phyloP scores from a whole-genome alignment of 2,113 vertebrate species.

The Steatornis caripensis region DNA sequence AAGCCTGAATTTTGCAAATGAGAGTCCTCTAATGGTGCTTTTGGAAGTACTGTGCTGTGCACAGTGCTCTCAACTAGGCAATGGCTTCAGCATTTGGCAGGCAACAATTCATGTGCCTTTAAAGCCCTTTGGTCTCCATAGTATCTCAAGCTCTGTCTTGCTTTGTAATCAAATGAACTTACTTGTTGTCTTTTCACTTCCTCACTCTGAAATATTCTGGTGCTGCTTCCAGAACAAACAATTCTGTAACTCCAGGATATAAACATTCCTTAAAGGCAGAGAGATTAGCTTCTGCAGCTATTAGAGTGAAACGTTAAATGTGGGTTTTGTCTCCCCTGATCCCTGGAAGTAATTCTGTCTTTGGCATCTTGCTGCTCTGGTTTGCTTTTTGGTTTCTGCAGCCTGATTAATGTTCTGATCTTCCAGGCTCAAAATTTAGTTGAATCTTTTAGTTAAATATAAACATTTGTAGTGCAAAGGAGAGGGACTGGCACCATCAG shows the following conservation, averaged over 20 bases:
- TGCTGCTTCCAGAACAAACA: neutral
- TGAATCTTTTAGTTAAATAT: constrained; percentile 1
- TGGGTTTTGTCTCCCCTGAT: neutral
- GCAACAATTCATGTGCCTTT: neutral
- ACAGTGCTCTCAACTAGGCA: neutral
- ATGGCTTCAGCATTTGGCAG: neutral
- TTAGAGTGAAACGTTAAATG: neutral
- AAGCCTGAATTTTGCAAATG: neutral
- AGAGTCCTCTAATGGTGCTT: neutral
- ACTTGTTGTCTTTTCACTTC: neutral
- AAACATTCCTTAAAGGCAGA: neutral
- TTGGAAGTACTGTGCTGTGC: neutral
- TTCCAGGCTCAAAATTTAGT: neutral
- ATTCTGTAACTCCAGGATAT: neutral
- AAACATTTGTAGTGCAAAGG: constrained; percentile 9
- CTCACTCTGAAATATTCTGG: neutral
- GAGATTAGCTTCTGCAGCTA: neutral
- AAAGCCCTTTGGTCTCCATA: neutral
- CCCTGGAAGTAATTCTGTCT: constrained; percentile 29
- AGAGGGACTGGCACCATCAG: neutral
- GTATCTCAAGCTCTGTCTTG: neutral
- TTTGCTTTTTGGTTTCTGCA: neutral
- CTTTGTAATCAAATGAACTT: neutral
- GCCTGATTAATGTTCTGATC: neutral
- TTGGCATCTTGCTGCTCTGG: constrained; percentile 18